A percentile compares a stretch with the other conserved stretches of the same genome.
These are phyloP conservation scores for Micoletzkya japonica DNA, from an alignment of 2,888 invertebrate species.

Conservation along the genomic window DNA sequence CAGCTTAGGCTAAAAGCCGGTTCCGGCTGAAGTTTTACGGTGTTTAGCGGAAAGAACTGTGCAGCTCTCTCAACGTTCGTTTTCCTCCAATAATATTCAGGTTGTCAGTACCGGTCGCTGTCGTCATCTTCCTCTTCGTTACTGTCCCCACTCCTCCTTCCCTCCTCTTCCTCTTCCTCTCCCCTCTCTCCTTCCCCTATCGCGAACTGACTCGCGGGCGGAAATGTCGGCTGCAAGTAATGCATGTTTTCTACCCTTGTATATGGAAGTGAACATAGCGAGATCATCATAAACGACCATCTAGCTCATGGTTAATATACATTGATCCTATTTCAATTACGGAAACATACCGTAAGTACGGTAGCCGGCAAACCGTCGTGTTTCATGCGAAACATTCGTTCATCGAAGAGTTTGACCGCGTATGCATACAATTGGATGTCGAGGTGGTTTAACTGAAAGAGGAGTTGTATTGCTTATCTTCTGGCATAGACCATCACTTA, in stretches of 20 bases:
- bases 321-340: background rate
- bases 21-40: no score
- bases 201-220: constrained; percentile 13
- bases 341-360: background rate
- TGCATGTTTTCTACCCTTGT: background rate
- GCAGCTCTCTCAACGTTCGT: no score
- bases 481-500: no score
- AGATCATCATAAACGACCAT: background rate
- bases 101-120: no score
- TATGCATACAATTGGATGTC: constrained; percentile 91
- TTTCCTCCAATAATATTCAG: no score
- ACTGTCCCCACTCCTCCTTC: background rate
- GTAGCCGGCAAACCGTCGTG: constrained; percentile 25
- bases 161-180: constrained; percentile 21
- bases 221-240: constrained; percentile 14
- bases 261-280: background rate
- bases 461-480: no score
- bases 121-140: constrained; percentile 25
- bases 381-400: constrained; percentile 71
- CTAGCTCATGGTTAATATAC: background rate
- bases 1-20: no score
- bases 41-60: no score
- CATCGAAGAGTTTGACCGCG: constrained; percentile 80
- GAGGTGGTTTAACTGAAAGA: constrained; percentile 78
- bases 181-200: background rate